Conservation (phyloP, 2,888 invertebrate species). For the Saturnia japonica region DNA sequence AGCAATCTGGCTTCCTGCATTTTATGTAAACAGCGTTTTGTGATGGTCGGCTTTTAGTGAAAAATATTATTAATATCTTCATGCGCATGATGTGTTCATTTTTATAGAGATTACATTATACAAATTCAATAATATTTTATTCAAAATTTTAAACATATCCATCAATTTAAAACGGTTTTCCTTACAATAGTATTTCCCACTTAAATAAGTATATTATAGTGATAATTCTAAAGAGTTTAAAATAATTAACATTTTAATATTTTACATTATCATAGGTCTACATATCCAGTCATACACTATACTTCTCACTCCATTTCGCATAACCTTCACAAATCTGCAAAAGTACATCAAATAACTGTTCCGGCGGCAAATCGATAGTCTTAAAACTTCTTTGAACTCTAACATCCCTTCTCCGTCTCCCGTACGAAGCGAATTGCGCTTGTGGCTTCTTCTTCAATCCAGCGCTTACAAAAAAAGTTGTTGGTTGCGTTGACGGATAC, state of each 20-base stretch:
- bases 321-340: constrained; percentile 82
- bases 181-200: constrained; percentile 2
- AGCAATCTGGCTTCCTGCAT: constrained; percentile 80
- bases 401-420: constrained; percentile 53
- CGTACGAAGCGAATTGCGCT: constrained; percentile 64
- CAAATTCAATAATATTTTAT: constrained; percentile 19
- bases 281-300: constrained; percentile 17
- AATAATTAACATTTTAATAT: too few species aligned
- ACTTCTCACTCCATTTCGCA: constrained; percentile 69
- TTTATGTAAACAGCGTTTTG: constrained; percentile 75
- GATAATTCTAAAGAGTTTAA: neutral
- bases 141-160: constrained; percentile 12
- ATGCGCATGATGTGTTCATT: constrained; percentile 51
- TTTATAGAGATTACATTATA: constrained; percentile 48
- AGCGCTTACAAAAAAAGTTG: constrained; percentile 64
- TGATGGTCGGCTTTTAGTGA: constrained; percentile 50
- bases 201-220: neutral
- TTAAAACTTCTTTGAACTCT: constrained; percentile 44
- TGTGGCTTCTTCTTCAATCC: constrained; percentile 74
- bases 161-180: constrained; percentile 20
- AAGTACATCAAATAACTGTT: constrained; percentile 76
- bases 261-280: neutral
- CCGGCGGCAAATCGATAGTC: constrained; percentile 60
- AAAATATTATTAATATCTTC: constrained; percentile 59
- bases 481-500: constrained; percentile 54